Evolutionary conservation across 2,797 vertebrate genomes (phyloP).

Genomic region (Macrochelys suwanniensis): DNA sequence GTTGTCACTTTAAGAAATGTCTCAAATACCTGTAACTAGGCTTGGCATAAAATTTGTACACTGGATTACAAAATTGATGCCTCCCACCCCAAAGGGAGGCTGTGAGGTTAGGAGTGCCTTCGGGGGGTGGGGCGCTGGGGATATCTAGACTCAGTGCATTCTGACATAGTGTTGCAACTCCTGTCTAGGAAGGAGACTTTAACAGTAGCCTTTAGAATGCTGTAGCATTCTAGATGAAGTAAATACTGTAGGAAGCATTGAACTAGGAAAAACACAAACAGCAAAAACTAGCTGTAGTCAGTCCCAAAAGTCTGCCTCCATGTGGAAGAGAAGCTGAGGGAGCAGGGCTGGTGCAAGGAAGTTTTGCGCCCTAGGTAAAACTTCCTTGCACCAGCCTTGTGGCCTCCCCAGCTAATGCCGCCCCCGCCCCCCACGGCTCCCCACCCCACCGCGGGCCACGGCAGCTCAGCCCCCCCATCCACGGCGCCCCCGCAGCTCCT

Average conservation of each 20-base stretch:
- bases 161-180: not conserved
- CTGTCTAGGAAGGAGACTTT: too few relatives aligned
- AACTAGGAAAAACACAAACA: not conserved
- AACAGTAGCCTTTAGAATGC: too few relatives aligned
- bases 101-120: not conserved
- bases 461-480: too few relatives aligned
- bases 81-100: not conserved
- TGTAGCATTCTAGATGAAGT: too few relatives aligned
- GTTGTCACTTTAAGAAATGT: not conserved
- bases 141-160: not conserved
- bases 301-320: not conserved
- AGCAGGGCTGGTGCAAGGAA: too few relatives aligned
- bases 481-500: too few relatives aligned
- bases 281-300: not conserved
- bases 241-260: not conserved
- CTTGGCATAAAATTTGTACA: not conserved
- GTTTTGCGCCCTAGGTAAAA: too few relatives aligned
- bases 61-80: not conserved
- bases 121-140: fast-evolving
- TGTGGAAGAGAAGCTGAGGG: not conserved
- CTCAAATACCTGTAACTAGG: not conserved
- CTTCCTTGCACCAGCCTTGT: too few relatives aligned
- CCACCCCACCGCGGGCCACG: too few relatives aligned
- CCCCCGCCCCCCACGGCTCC: too few relatives aligned
- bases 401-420: too few relatives aligned